Conservation (phyloP, 1,140 invertebrate species). For the Octopus bimaculoides region DNA sequence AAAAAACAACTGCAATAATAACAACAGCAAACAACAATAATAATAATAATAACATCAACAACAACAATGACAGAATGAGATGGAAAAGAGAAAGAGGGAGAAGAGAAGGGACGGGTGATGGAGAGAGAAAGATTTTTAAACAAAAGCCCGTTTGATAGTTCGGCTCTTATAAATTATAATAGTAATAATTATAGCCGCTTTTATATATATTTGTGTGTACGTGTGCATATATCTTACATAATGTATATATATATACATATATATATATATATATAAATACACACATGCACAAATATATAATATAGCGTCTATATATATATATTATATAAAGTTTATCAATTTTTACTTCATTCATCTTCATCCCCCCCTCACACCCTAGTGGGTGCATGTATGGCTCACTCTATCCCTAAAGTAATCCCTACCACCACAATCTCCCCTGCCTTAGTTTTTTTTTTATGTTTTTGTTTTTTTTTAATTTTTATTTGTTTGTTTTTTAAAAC, state of each 20-base stretch:
- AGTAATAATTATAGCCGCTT: background rate
- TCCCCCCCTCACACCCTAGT: constrained; percentile 18
- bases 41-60: too few relatives aligned
- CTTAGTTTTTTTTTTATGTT: constrained; percentile 55
- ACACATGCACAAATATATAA: too few relatives aligned
- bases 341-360: constrained; percentile 43
- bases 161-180: too few relatives aligned
- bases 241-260: too few relatives aligned
- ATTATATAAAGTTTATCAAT: constrained; percentile 27
- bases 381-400: background rate
- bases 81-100: background rate
- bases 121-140: background rate
- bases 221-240: constrained; percentile 28
- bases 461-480: too few relatives aligned
- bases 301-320: constrained; percentile 1
- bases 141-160: too few relatives aligned
- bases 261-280: too few relatives aligned
- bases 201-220: background rate
- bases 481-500: too few relatives aligned
- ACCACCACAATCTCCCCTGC: constrained; percentile 62
- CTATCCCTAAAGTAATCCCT: constrained; percentile 15
- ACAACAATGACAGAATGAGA: too few relatives aligned
- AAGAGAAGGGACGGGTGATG: background rate
- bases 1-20: too few relatives aligned
- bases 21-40: too few relatives aligned